Evolutionary conservation across 1,140 invertebrate genomes (phyloP).

Genomic region (Lanistes nyassanus): DNA sequence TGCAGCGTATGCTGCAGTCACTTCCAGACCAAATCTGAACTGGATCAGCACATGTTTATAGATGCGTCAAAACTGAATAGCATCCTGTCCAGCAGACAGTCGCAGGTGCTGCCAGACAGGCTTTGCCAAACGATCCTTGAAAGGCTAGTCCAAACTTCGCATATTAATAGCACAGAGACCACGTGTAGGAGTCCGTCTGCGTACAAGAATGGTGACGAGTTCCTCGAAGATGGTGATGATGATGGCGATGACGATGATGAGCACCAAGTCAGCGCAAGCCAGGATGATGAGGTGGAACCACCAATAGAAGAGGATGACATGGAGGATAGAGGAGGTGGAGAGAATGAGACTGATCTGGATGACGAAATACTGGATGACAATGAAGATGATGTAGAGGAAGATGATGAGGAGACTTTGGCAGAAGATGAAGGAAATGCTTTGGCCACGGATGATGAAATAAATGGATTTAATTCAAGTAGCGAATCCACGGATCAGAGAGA

Average conservation of each 20-base stretch:
- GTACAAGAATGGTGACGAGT: not conserved
- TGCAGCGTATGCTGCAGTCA: conserved; percentile 1
- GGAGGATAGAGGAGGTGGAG: not conserved
- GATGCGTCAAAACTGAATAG: conserved; percentile 15
- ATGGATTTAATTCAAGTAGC: not conserved
- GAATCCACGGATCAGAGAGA: not conserved
- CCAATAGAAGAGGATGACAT: not conserved
- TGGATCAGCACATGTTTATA: conserved; percentile 21
- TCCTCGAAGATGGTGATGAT: not conserved
- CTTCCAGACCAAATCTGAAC: not conserved
- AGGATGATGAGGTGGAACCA: not conserved
- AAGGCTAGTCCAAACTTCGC: not conserved
- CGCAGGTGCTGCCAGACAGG: not conserved
- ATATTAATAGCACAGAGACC: not conserved
- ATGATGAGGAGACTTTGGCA: not conserved
- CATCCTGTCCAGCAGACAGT: not conserved
- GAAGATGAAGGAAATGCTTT: not conserved
- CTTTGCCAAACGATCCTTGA: conserved; percentile 16
- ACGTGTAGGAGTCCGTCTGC: not conserved
- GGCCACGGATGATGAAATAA: too few species aligned
- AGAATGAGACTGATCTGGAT: not conserved
- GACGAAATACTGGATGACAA: not conserved
- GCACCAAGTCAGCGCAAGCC: not conserved
- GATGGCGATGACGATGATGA: not conserved
- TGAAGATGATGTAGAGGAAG: conserved; percentile 5